Evolutionary conservation across 2,888 invertebrate species (phyloP), one percentile per base, ranked within the genome.

Genomic region (Altica lythri): DNA sequence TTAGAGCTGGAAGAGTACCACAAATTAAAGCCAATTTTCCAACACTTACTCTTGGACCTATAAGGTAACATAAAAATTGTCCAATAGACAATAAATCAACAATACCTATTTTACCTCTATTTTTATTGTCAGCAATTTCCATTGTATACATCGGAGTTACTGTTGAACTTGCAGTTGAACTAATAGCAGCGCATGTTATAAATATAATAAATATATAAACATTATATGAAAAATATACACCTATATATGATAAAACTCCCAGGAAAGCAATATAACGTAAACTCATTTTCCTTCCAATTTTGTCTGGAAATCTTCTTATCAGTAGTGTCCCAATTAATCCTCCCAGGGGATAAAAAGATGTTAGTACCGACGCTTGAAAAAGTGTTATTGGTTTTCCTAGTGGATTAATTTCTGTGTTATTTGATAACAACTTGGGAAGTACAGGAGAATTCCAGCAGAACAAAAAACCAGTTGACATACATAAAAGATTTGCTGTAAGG

Each of bases 31-130:
- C 53, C 4, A 65, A 53, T 1, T 14, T 17, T 30, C 45, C 18
- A 2, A 66, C 51, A 2, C 45, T 49, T 0, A 55, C 14, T 16
- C 49, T 50, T 18, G 66, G 61, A 9, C 62, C 65, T 1, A 64
- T n/a, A 1, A 46, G 5, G 16, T 50, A 64, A 2, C 37, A 32
- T 13, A 57, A 58, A 4, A 64, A 38, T 4, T 54, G 30, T n/a
- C 65, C 66, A 2, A 35, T 2, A 2, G 54, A 30, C 3, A 62
- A 10, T 1, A 47, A 48, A 35, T 65, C 27, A 2, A 59, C 83
- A 0, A 91, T 47, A 2, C 57, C 58, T 2, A 92, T 77, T 0
- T 88, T 84, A 0, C 93, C 93, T 54, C 94, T 80, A n/a, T 86
- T 83, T n/a, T n/a, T n/a, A n/a, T n/a, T n/a, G n/a, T n/a, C n/a